Conservation (phyloP, 2,113 vertebrate species). For the Crotalus tigris region DNA sequence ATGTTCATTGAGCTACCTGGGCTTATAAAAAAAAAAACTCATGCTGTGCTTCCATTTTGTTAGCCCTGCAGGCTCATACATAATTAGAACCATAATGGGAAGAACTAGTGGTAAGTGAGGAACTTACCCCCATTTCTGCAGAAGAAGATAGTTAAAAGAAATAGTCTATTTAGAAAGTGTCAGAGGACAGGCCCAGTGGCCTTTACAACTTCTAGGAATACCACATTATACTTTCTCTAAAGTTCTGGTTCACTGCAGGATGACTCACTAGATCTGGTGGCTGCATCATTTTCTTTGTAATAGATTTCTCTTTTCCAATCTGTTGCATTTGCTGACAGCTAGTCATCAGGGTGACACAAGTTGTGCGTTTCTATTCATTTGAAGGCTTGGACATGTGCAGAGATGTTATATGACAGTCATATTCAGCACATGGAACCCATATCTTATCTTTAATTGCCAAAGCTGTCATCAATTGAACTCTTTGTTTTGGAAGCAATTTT, state of each 20-base stretch:
- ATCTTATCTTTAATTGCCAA: conserved; percentile 4
- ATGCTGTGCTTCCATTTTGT: conserved; percentile 11
- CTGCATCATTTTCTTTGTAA: conserved; percentile 32
- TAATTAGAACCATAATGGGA: conserved; percentile 19
- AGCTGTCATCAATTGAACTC: neutral
- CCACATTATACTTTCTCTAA: conserved; percentile 24
- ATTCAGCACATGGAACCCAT: neutral
- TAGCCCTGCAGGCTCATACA: neutral
- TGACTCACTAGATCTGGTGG: conserved; percentile 23
- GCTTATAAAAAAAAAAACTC: conserved; percentile 25
- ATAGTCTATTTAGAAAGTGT: conserved; percentile 19
- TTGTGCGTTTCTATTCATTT: neutral
- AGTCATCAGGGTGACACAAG: conserved; percentile 20
- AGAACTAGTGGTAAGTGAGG: neutral
- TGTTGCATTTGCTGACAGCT: conserved; percentile 23
- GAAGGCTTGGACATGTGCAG: neutral
- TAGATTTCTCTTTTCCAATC: conserved; percentile 23
- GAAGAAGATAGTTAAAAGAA: neutral
- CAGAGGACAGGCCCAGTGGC: neutral
- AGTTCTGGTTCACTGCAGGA: conserved; percentile 28
- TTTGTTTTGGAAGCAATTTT: neutral
- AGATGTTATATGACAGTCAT: neutral
- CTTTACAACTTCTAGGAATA: conserved; percentile 43
- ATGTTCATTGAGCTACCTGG: conserved; percentile 5
- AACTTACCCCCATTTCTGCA: conserved; percentile 23